These are phyloP conservation scores for Temnothorax nylanderi DNA, from an alignment of 1,140 invertebrate species.

Conservation along the genomic window DNA sequence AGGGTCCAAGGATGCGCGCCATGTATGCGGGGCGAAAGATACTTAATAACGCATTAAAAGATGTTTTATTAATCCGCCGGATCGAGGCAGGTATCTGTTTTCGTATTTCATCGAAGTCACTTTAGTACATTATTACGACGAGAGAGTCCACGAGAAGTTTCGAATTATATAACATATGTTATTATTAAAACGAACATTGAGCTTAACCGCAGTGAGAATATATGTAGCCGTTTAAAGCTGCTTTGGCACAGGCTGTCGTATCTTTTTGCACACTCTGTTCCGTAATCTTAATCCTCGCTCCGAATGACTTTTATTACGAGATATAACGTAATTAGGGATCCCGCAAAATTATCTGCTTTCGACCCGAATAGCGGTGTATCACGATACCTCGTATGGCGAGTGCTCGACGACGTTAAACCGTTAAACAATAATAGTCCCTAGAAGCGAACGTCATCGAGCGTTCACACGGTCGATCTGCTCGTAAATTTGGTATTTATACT, in stretches of 20 bases:
- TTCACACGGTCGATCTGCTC: constrained; percentile 43
- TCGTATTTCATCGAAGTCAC: constrained; percentile 34
- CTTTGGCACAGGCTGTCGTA: constrained; percentile 1
- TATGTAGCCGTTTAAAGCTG: constrained; percentile 36
- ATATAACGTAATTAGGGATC: constrained; percentile 53
- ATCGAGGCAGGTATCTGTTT: constrained; percentile 34
- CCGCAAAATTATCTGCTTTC: constrained; percentile 39
- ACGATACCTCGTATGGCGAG: constrained; percentile 35
- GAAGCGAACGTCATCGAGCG: constrained; percentile 14
- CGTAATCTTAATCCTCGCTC: constrained; percentile 51
- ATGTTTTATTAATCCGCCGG: not conserved
- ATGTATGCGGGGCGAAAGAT: not conserved
- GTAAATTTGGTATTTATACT: constrained; percentile 42
- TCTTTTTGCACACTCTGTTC: constrained; percentile 36
- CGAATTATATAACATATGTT: constrained; percentile 47
- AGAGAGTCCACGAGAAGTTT: not conserved
- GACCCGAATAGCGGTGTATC: constrained; percentile 40
- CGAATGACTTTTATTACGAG: constrained; percentile 57
- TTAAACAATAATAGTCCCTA: constrained; percentile 48
- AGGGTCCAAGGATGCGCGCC: constrained; percentile 25
- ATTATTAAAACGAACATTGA: constrained; percentile 39
- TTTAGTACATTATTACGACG: constrained; percentile 19
- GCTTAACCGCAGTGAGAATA: constrained; percentile 13
- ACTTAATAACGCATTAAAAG: constrained; percentile 53
- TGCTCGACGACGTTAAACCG: constrained; percentile 17